Evolutionary conservation across 1,140 invertebrate genomes (phyloP), one percentile per base, ranked within the genome.

Genomic region (honey bee (Apis mellifera)): DNA sequence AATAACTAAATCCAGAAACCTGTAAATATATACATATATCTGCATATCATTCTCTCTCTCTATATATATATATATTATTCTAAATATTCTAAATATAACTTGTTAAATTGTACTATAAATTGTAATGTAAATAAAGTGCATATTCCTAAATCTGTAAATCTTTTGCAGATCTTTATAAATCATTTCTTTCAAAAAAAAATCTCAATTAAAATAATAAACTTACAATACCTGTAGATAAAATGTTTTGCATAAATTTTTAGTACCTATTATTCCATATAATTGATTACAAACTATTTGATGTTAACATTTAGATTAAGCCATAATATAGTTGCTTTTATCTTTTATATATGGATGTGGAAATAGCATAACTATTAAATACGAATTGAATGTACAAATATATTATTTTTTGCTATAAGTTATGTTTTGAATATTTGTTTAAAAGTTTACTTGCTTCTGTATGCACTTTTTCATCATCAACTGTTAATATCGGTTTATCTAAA

Each of bases 391-490:
- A 60, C n/a, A 55, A 73, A 80, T 83, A 79, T 52, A 54, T 78
- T 26, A 70, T 82, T 55, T 78, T 48, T 50, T 32, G n/a, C 59
- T 90, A 91, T 89, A 83, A 86, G 85, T 74, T 79, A 82, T 92
- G 91, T 75, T 72, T 81, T 54, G 86, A 91, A 88, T 92, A 92
- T 89, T 92, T 92, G 32, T 84, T 78, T 21, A 92, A 62, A 66
- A 93, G 89, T 57, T 78, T 55, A 75, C 78, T 82, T 32, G 93
- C 92, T 83, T 94, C 92, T 9, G 64, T 69, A 60, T 83, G 75
- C 26, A 91, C 87, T 83, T 92, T 89, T 90, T 90, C 90, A 89
- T 95, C 95, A 85, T 95, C 95, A 74, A 93, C 89, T 65, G 90
- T 93, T 59, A 89, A 85, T 48, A 89, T 85, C 19, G 94, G 86